Conservation (phyloP, 2,888 invertebrate species). For the Monopis laevigella region DNA sequence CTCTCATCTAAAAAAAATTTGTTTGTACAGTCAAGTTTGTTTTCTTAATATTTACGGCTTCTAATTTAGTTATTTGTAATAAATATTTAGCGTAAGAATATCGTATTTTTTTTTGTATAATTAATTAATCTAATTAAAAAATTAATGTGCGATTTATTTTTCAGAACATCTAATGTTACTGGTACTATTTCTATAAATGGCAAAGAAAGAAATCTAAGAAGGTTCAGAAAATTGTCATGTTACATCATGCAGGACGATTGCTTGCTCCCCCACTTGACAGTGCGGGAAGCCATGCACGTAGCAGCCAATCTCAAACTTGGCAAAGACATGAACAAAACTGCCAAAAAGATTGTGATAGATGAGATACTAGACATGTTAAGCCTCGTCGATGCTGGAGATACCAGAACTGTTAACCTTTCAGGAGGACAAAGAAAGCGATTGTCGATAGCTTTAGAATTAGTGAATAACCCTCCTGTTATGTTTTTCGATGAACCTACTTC, state of each 20-base stretch:
- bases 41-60: not conserved
- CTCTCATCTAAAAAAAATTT: not conserved
- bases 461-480: conserved; percentile 97
- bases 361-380: conserved; percentile 89
- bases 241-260: conserved; percentile 98
- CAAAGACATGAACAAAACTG: conserved; percentile 74
- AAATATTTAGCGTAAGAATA: too few species aligned
- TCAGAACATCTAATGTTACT: conserved; percentile 83
- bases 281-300: conserved; percentile 92
- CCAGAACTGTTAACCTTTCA: conserved; percentile 82
- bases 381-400: conserved; percentile 80
- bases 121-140: not conserved
- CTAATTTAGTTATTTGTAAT: too few species aligned
- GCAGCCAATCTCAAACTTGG: conserved; percentile 93
- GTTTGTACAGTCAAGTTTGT: not conserved
- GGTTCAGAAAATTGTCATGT: conserved; percentile 93
- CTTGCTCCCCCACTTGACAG: conserved; percentile 87
- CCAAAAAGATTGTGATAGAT: conserved; percentile 82
- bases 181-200: conserved; percentile 91
- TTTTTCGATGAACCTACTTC: conserved; percentile 96
- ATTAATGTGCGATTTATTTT: conserved; percentile 23
- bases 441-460: conserved; percentile 91
- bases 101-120: not conserved
- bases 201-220: conserved; percentile 83
- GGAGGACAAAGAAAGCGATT: conserved; percentile 92